Evolutionary conservation across 1,140 invertebrate genomes (phyloP).

Genomic region (Drosophila setifemur): DNA sequence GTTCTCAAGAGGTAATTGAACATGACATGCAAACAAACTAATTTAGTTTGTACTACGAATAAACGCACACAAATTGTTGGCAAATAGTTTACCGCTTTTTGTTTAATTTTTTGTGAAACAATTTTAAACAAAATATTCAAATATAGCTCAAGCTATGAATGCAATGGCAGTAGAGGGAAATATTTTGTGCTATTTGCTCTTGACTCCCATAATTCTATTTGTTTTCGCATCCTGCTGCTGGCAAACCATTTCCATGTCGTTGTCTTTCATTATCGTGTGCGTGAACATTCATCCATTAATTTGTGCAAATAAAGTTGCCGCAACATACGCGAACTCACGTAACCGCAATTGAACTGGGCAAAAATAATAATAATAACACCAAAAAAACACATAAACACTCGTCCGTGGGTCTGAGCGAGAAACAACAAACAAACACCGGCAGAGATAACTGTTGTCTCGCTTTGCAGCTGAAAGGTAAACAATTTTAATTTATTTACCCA

Average conservation of each 20-base stretch:
- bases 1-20: too few relatives aligned
- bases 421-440: conserved; percentile 22
- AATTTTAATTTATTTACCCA: conserved; percentile 79
- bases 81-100: too few relatives aligned
- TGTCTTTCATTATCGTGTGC: conserved; percentile 30
- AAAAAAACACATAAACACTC: conserved; percentile 15
- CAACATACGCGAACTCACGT: conserved; percentile 72
- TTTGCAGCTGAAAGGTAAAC: conserved; percentile 65
- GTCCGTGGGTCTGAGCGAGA: background rate
- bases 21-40: too few relatives aligned
- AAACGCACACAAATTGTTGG: too few relatives aligned
- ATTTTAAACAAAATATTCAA: conserved; percentile 29
- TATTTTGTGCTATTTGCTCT: conserved; percentile 4
- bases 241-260: conserved; percentile 21
- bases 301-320: conserved; percentile 73
- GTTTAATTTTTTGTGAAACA: conserved; percentile 3
- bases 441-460: conserved; percentile 10
- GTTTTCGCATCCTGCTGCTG: conserved; percentile 50
- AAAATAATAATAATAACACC: conserved; percentile 38
- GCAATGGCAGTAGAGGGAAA: background rate
- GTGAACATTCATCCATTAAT: conserved; percentile 75
- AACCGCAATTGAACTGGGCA: conserved; percentile 65
- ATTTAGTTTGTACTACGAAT: too few relatives aligned
- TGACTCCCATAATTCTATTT: conserved; percentile 47
- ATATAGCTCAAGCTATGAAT: background rate